phyloP scores from a whole-genome alignment of 2,113 vertebrate species.

The Polypterus bichir region DNA sequence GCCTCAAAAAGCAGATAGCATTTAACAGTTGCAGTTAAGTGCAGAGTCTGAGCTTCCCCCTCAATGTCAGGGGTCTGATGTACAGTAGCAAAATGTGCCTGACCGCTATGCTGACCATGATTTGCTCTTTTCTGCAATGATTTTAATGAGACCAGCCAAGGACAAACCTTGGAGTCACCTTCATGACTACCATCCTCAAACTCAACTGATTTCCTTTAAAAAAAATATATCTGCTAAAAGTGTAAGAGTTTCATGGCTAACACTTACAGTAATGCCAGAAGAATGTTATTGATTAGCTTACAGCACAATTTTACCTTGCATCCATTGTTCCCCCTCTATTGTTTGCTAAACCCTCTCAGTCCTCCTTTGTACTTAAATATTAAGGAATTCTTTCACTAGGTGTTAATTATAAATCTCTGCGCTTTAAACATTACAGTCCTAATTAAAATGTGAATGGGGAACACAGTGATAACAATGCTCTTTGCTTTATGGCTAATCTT shows the following conservation, averaged over 20 bases:
- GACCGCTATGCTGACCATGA: background rate
- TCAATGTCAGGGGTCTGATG: slow-evolving; percentile 10
- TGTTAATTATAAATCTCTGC: no score
- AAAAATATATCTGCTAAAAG: no score
- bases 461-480: no score
- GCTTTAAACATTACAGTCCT: no score
- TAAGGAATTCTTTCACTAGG: no score
- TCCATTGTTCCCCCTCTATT: no score
- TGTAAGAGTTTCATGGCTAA: background rate
- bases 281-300: no score
- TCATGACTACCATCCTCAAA: background rate
- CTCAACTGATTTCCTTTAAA: background rate
- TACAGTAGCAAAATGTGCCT: slow-evolving; percentile 7
- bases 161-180: slow-evolving; percentile 9
- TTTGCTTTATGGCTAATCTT: no score
- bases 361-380: no score
- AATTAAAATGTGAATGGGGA: no score
- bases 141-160: slow-evolving; percentile 9
- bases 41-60: slow-evolving; percentile 13
- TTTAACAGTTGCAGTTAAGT: slow-evolving; percentile 17
- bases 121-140: slow-evolving; percentile 1
- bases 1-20: slow-evolving; percentile 15
- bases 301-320: no score
- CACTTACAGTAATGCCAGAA: background rate
- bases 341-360: no score